Base-by-base conservation (phyloP, 1,140 invertebrate genomes). In the Protaetia brevitarsis region DNA sequence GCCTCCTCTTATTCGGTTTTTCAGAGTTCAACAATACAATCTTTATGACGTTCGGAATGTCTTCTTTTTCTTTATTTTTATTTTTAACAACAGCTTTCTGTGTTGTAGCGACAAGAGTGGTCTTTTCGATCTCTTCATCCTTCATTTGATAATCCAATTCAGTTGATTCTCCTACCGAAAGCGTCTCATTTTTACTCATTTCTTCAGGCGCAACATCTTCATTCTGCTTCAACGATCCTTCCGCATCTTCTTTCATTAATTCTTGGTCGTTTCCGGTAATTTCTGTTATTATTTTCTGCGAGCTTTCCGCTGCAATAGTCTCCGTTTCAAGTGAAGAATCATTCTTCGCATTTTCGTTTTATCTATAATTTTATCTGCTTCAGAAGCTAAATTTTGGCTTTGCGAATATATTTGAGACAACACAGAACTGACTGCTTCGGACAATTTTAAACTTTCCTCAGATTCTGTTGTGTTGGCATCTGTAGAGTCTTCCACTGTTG, bases 381-480 rank as follows among this genome's bases (percentile, higher is more conserved):
- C 29, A 36, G n/a, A n/a, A n/a, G n/a, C n/a, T n/a, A n/a, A n/a
- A n/a, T n/a, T n/a, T n/a, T n/a, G n/a, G n/a, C 29, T 21, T 26
- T 34, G 16, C 19, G 29, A 6, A 62, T 62, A 62, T n/a, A 62
- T 36, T 34, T 62, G 60, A 2, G 60, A 62, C 13, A 62, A 36
- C 1, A 62, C 29, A 16, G 60, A 62, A 62, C 60, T 36, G 29
- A 62, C 29, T 19, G 60, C 60, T 62, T 62, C 60, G 16, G 30
- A 62, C 8, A 62, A 21, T 5, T 62, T 23, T 13, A 62, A 19
- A 21, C 21, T 36, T 16, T 62, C 60, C 16, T 34, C 31, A 23
- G 19, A 19, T 45, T 69, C 30, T 2, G 3, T 34, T 34, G 59
- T 70, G 1, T 37, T 51, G 23, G 29, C 37, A 31, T 59, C 63